phyloP scores from a whole-genome alignment of 2,888 invertebrate species.

The Herminia tarsipennalis region DNA sequence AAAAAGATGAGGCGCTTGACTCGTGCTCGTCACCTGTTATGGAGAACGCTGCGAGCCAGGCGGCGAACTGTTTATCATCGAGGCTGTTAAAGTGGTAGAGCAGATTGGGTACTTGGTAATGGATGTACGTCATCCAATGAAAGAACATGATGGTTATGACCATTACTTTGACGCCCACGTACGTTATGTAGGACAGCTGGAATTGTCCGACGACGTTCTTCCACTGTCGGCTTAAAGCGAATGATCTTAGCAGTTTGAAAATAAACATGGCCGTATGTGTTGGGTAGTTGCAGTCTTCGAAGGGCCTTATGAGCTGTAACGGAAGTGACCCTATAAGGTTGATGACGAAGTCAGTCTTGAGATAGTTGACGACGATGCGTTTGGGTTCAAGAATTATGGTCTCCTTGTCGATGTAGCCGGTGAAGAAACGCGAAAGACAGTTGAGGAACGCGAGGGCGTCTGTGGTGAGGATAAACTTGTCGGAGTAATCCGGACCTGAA shows the following conservation, averaged over 20 bases:
- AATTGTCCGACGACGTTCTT: conserved; percentile 52
- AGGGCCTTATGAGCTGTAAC: conserved; percentile 54
- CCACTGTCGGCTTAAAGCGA: conserved; percentile 46
- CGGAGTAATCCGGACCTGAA: conserved; percentile 55
- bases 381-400: conserved; percentile 53
- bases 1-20: conserved; percentile 13
- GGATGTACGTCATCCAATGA: conserved; percentile 66
- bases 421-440: conserved; percentile 57
- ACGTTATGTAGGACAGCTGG: conserved; percentile 49
- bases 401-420: conserved; percentile 63
- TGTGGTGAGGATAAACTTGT: conserved; percentile 53
- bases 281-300: conserved; percentile 49
- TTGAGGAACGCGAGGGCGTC: conserved; percentile 57
- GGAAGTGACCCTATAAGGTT: conserved; percentile 59
- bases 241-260: conserved; percentile 55
- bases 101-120: conserved; percentile 63
- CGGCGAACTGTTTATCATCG: conserved; percentile 16
- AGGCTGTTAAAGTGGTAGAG: conserved; percentile 44
- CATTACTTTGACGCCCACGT: conserved; percentile 37
- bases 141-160: conserved; percentile 53
- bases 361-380: conserved; percentile 55
- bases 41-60: conserved; percentile 49
- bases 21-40: conserved; percentile 18
- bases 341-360: conserved; percentile 47
- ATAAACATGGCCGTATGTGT: conserved; percentile 57